Conservation (phyloP, 2,888 invertebrate species). For the Bimastos eiseni region DNA sequence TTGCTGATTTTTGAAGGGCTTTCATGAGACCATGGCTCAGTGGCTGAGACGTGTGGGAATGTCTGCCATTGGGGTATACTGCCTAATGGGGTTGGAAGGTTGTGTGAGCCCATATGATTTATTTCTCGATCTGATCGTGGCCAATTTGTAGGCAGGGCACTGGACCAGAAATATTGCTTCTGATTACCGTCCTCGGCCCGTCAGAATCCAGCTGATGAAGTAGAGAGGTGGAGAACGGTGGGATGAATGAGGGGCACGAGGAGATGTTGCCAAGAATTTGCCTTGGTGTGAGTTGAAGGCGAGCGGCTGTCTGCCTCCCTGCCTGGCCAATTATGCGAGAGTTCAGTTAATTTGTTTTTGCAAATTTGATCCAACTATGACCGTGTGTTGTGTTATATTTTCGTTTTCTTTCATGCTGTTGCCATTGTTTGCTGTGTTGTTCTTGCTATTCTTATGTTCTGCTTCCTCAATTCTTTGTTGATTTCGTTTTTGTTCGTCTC, state of each 20-base stretch:
- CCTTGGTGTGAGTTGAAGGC: background rate
- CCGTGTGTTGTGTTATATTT: background rate
- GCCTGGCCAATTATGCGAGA: background rate
- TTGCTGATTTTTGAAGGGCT: background rate
- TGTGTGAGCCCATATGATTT: conserved; percentile 18
- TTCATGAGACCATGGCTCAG: background rate
- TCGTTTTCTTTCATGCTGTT: too few species aligned
- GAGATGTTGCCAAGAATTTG: conserved; percentile 10
- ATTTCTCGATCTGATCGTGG: background rate
- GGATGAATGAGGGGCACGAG: background rate
- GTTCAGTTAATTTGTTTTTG: conserved; percentile 5
- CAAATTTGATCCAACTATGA: background rate
- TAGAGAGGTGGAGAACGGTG: background rate
- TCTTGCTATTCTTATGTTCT: background rate
- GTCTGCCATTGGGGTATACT: background rate
- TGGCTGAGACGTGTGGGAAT: background rate
- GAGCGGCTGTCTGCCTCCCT: background rate
- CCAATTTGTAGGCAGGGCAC: conserved; percentile 20
- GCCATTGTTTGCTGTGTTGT: background rate
- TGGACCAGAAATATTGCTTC: conserved; percentile 21
- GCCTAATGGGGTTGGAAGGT: conserved; percentile 6
- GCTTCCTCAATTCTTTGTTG: background rate
- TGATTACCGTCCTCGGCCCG: background rate
- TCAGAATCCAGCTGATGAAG: background rate
- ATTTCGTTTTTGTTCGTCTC: background rate